Evolutionary conservation across 2,888 invertebrate genomes (phyloP).

Genomic region (Anagyrus pseudococci): DNA sequence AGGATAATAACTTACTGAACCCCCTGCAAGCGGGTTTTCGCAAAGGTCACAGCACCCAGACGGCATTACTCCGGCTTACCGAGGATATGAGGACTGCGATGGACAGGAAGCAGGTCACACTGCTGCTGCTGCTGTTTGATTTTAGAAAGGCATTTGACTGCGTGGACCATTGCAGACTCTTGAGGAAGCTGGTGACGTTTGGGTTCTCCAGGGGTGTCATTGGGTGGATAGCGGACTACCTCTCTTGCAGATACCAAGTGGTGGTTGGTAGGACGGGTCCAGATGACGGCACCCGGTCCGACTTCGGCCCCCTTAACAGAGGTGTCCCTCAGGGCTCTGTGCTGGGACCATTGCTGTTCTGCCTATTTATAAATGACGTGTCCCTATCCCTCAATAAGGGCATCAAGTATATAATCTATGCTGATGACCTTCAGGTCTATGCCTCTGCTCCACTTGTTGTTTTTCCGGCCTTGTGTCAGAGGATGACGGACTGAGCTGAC

Average conservation of each 20-base stretch:
- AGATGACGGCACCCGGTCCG: background rate
- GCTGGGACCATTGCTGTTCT: background rate
- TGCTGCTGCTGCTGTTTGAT: no score
- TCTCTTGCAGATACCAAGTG: no score
- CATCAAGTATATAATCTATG: background rate
- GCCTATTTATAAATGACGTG: background rate
- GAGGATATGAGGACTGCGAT: no score
- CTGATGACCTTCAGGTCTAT: background rate
- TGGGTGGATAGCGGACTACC: no score
- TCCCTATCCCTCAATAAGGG: background rate
- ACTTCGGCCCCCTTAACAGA: background rate
- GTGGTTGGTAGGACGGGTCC: no score
- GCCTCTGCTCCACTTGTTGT: background rate
- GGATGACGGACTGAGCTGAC: background rate
- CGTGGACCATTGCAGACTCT: constrained; percentile 7
- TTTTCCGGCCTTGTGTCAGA: no score
- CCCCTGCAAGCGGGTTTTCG: no score
- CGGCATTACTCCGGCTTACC: no score
- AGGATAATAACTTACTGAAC: no score
- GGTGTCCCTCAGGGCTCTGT: constrained; percentile 1
- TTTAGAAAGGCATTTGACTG: constrained; percentile 11
- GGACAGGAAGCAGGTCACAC: no score
- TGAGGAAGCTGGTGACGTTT: background rate
- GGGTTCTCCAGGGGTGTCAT: background rate
- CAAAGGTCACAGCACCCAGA: no score